These are phyloP conservation scores for Drosophila hydei DNA, from an alignment of 1,140 invertebrate species.

Conservation along the genomic window DNA sequence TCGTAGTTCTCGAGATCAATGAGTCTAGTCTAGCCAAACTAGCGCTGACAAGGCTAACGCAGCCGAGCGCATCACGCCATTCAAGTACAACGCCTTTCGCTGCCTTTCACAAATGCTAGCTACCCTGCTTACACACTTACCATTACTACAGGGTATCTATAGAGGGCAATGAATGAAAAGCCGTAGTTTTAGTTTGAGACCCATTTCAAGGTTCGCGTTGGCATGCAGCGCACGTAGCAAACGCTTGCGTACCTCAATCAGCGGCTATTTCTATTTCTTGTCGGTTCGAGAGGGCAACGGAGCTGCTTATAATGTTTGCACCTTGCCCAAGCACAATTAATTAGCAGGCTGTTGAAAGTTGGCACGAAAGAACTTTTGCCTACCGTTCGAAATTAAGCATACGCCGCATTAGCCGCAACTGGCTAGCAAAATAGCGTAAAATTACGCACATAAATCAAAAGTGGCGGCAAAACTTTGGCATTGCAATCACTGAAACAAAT, in stretches of 20 bases:
- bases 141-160: no score
- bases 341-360: slow-evolving; percentile 55
- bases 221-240: slow-evolving; percentile 65
- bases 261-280: slow-evolving; percentile 15
- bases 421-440: slow-evolving; percentile 46
- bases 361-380: slow-evolving; percentile 41
- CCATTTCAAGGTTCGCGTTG: slow-evolving; percentile 3
- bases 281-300: slow-evolving; percentile 33
- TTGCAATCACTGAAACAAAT: slow-evolving; percentile 1
- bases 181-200: slow-evolving; percentile 54
- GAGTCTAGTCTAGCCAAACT: no score
- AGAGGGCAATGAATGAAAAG: slow-evolving; percentile 34
- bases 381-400: slow-evolving; percentile 66
- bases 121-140: no score
- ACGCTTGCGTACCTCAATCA: slow-evolving; percentile 16
- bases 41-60: no score
- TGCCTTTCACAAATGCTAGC: no score
- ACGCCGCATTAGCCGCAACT: slow-evolving; percentile 36
- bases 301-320: slow-evolving; percentile 51
- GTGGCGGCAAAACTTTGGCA: slow-evolving; percentile 37
- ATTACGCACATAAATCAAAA: slow-evolving; percentile 72
- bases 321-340: slow-evolving; percentile 65
- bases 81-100: no score
- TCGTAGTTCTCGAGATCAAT: no score
- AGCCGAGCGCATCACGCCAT: no score